Conservation (phyloP, 1,140 invertebrate species). For the Conus betulinus region DNA sequence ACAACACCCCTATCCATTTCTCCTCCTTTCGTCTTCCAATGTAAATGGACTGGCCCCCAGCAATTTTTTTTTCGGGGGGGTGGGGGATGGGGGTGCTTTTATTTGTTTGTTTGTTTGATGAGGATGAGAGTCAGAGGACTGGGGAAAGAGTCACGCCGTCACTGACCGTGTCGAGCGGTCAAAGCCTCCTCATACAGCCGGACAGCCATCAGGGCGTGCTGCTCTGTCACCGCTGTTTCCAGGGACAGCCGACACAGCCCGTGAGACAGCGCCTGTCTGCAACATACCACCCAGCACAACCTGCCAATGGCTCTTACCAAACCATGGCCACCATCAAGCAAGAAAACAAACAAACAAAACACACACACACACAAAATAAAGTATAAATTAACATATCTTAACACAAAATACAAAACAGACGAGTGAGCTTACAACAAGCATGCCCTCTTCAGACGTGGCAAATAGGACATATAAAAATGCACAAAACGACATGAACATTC, state of each 20-base stretch:
- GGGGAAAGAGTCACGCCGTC: background rate
- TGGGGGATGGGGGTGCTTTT: no score
- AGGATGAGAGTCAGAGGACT: no score
- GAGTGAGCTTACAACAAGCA: no score
- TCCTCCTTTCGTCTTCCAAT: no score
- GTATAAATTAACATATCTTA: no score
- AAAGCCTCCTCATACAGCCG: constrained; percentile 19
- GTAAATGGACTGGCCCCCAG: no score
- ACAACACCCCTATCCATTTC: no score
- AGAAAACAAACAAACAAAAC: background rate
- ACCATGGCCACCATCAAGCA: background rate
- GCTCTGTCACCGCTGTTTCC: constrained; percentile 1
- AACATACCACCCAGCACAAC: background rate
- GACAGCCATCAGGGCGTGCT: constrained; percentile 5
- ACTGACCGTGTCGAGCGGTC: constrained; percentile 13
- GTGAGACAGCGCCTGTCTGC: constrained; percentile 6
- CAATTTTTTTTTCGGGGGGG: no score
- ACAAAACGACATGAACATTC: no score
- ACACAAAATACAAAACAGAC: background rate
- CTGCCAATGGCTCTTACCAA: background rate
- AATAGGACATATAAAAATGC: no score
- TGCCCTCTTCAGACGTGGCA: no score
- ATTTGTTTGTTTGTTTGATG: no score
- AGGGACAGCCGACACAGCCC: constrained; percentile 5
- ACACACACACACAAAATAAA: background rate